Base-by-base conservation (phyloP, 2,888 invertebrate genomes). In the Dynastes grantii region DNA sequence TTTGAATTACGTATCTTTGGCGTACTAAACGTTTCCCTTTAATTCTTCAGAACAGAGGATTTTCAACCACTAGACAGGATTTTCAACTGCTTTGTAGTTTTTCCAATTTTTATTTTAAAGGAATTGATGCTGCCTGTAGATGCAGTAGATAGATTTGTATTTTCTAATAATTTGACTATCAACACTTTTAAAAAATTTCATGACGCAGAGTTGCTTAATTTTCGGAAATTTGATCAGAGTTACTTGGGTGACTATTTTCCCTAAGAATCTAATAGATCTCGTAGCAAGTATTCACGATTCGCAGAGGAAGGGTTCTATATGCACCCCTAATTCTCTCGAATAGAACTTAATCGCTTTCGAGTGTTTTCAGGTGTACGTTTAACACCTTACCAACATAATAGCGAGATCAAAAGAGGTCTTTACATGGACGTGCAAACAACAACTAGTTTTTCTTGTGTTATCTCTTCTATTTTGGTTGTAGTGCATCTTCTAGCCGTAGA, bases 331-430 rank as follows among this genome's bases (percentile, higher is more conserved):
- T 32, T n/a, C 63, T 32, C 51, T 51, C 51, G 13, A 68, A 86
- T 85, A 86, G 87, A 87, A 86, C 87, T 87, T 87, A 88, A 88
- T 88, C 88, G 87, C 84, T 87, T 86, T 87, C 86, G 84, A 87
- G 87, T 87, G 87, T 86, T 85, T 84, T 88, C 88, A 88, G 88
- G 87, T 88, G 87, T 86, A 86, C 85, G 86, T 85, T 87, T 87
- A 87, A 87, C 87, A 88, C 87, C 87, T 87, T 84, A 84, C 81
- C 83, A 80, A 81, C 80, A 84, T 83, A 84, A 84, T 82, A 78
- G 81, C 32, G 77, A 76, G 79, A 78, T 81, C 83, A 84, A 83
- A 82, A 81, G 83, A 81, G 78, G 80, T 80, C 82, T 82, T 82
- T 83, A 80, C 82, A 67, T 76, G 63, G 76, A 71, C 70, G 65